Evolutionary conservation across 2,113 vertebrate genomes (phyloP).

Genomic region (Periophthalmus modestus): DNA sequence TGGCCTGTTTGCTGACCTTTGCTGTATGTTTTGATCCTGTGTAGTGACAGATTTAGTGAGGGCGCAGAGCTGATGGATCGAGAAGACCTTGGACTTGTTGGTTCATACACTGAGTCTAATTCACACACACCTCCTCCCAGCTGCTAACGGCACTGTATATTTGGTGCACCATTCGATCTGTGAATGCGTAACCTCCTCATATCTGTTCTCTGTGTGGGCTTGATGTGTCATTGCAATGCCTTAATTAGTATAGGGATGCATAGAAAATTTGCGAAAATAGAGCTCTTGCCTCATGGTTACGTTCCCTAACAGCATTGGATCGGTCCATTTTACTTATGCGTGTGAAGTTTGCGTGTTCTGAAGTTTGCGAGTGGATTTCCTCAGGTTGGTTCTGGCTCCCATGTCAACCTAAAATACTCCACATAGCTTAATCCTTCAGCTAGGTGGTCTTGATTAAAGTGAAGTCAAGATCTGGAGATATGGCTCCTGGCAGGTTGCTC

Average conservation of each 20-base stretch:
- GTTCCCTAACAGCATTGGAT: background rate
- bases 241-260: background rate
- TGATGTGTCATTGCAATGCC: background rate
- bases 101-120: constrained; percentile 43
- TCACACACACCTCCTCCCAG: constrained; percentile 31
- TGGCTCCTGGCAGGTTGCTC: background rate
- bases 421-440: too few species aligned
- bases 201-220: background rate
- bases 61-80: constrained; percentile 66
- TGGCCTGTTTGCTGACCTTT: constrained; percentile 23
- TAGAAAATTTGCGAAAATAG: background rate
- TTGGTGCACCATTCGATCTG: background rate
- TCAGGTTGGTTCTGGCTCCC: too few species aligned
- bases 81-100: constrained; percentile 58
- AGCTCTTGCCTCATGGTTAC: background rate
- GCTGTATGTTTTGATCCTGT: constrained; percentile 28
- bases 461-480: too few species aligned
- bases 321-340: background rate
- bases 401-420: too few species aligned
- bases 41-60: constrained; percentile 59
- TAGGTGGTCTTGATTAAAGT: too few species aligned
- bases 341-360: background rate
- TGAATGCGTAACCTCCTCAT: background rate
- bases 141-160: background rate
- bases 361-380: too few species aligned